Evolutionary conservation across 2,888 invertebrate genomes (phyloP).

Genomic region (Priocnemis perturbator): DNA sequence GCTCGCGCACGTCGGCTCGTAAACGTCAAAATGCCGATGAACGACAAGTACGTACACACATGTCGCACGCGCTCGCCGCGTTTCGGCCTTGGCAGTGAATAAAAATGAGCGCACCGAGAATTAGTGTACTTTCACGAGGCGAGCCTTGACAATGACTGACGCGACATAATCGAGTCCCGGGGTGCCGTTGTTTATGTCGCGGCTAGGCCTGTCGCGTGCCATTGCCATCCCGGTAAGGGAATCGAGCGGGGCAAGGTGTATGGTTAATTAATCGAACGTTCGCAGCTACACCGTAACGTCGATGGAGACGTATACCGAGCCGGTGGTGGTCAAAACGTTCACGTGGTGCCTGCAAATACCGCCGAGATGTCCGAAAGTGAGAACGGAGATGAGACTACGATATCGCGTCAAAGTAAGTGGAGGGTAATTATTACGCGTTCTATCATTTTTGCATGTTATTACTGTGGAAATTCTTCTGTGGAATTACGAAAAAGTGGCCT

Average conservation of each 20-base stretch:
- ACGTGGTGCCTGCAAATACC: constrained; percentile 88
- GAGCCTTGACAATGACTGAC: constrained; percentile 45
- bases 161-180: no score
- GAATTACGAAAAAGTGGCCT: no score
- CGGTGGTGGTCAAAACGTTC: constrained; percentile 83
- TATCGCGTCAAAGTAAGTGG: constrained; percentile 82
- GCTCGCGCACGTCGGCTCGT: no score
- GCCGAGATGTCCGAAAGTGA: constrained; percentile 86
- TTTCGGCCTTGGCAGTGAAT: no score
- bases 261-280: constrained; percentile 46
- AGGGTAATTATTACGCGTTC: no score
- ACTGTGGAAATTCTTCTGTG: no score
- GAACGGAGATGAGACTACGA: constrained; percentile 82
- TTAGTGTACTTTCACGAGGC: no score
- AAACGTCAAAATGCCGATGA: no score
- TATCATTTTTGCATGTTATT: no score
- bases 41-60: no score
- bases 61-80: no score
- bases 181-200: background rate
- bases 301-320: constrained; percentile 80
- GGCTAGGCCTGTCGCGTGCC: constrained; percentile 24
- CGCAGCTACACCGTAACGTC: constrained; percentile 80
- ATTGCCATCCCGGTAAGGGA: constrained; percentile 42
- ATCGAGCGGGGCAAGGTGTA: constrained; percentile 18
- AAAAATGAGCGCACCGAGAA: no score